Evolutionary conservation across 2,113 vertebrate species (phyloP), one percentile per base, ranked within the genome.

Genomic region (Phalacrocorax aristotelis): DNA sequence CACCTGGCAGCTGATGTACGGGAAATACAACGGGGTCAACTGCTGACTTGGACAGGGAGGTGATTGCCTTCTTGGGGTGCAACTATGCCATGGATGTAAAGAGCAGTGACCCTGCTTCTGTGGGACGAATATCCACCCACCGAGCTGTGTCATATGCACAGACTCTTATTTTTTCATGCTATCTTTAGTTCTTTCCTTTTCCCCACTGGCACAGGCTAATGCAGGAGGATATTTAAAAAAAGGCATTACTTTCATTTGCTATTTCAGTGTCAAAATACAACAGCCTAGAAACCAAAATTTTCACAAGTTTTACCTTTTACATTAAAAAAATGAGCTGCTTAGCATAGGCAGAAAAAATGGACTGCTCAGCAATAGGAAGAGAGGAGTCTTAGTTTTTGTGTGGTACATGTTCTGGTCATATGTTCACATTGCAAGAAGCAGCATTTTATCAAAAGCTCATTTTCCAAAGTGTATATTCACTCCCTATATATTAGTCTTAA

Each of bases 71-170:
- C 36, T 15, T 10, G 9, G 51, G 44, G 44, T 25, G 34, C 42
- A 32, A 2, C 8, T 11, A 8, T 6, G 32, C 16, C 16, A 1
- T 12, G 60, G 60, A 11, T 26, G 30, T 5, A 5, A 7, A 6
- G 19, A 65, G 74, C 66, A 29, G 32, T 38, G 58, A 38, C 19
- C 66, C 23, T 18, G 44, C 58, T 42, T 34, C 29, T 14, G 11
- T 7, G 42, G 64, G 48, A 55, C 5, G 40, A 36, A 14, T 5
- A 27, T 22, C 42, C n/a, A 18, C 64, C 11, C 29, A 7, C 46
- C 0, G 2, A 48, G 48, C 34, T 25, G 4, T 15, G 23, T 2
- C 38, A 4, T 8, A 30, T 2, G 26, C 36, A 51, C 44, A 34
- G 52, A 19, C 32, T 48, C 18, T 14, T 14, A 2, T 15, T 44